Conservation (phyloP, 2,113 vertebrate genomes). For the Oncorhynchus gorbuscha region DNA sequence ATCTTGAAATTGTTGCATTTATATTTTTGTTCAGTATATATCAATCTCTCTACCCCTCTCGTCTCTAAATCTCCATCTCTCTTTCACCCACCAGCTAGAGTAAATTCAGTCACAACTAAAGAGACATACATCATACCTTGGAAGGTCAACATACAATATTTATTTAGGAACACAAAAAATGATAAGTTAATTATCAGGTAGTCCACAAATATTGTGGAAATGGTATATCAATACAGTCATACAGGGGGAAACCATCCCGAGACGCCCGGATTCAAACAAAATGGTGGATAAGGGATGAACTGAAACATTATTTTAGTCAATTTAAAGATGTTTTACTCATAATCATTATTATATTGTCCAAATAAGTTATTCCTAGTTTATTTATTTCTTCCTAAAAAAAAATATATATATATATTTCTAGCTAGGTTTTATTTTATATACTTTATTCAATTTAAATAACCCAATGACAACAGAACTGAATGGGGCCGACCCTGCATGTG, state of each 20-base stretch:
- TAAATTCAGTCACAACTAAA: background rate
- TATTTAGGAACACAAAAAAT: constrained; percentile 87
- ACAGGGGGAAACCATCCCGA: constrained; percentile 74
- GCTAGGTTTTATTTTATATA: constrained; percentile 34
- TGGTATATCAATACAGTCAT: constrained; percentile 82
- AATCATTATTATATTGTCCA: constrained; percentile 41
- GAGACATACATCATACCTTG: background rate
- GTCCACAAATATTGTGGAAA: constrained; percentile 89
- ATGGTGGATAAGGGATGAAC: constrained; percentile 60
- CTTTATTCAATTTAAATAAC: constrained; percentile 47
- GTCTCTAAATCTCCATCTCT: background rate
- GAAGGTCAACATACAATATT: constrained; percentile 82
- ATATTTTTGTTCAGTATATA: too few relatives aligned
- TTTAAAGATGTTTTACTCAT: constrained; percentile 50
- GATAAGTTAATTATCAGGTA: constrained; percentile 89
- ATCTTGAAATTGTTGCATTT: too few relatives aligned
- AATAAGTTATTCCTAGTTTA: constrained; percentile 20
- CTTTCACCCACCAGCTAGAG: background rate
- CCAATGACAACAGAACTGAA: constrained; percentile 52
- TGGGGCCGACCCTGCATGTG: constrained; percentile 57
- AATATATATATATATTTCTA: constrained; percentile 35
- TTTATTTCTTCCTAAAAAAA: constrained; percentile 48
- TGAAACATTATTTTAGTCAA: constrained; percentile 58
- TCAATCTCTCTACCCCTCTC: too few relatives aligned
- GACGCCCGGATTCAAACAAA: constrained; percentile 71